These are phyloP conservation scores for Malaclemys terrapin DNA, from an alignment of 2,113 vertebrate species.

Conservation along the genomic window DNA sequence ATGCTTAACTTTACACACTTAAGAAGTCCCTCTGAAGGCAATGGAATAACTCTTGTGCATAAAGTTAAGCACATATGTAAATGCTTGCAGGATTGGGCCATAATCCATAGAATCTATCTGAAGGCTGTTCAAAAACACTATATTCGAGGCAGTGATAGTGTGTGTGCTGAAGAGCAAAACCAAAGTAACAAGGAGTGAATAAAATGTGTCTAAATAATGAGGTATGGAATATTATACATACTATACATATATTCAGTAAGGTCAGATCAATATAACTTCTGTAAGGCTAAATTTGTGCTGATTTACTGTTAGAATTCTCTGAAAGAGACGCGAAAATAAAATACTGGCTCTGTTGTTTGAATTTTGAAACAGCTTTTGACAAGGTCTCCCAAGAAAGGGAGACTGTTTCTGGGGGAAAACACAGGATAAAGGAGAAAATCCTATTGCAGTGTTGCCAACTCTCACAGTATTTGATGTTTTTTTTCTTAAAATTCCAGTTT, in stretches of 20 bases:
- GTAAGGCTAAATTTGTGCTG: not conserved
- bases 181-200: not conserved
- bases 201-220: not conserved
- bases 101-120: not conserved
- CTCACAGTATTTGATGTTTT: no score
- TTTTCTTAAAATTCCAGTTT: not conserved
- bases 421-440: no score
- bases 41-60: not conserved
- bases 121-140: not conserved
- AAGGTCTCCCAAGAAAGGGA: no score
- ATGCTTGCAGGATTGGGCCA: not conserved
- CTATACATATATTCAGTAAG: not conserved
- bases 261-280: not conserved
- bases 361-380: no score
- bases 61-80: not conserved
- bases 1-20: not conserved
- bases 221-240: not conserved
- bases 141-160: not conserved
- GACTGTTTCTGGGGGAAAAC: no score
- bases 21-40: not conserved
- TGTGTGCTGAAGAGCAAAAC: no score
- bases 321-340: not conserved
- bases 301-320: not conserved
- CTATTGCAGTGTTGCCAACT: no score
- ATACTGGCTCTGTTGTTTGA: no score